Percentiles rank a stretch among this genome's conserved stretches.
These are phyloP conservation scores for Abrostola triplasia DNA, from an alignment of 2,888 invertebrate species.

Conservation along the genomic window DNA sequence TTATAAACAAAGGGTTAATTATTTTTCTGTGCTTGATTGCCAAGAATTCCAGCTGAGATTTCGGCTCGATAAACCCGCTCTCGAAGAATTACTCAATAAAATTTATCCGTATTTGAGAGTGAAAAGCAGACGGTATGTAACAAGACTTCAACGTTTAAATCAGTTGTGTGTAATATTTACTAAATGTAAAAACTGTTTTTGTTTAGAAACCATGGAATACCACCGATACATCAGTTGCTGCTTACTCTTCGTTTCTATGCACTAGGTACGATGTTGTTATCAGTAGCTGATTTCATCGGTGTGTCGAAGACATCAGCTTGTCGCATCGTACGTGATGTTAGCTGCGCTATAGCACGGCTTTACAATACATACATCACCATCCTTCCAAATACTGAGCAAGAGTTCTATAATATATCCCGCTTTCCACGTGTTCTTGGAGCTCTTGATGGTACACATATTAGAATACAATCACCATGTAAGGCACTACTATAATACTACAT, in stretches of 20 bases:
- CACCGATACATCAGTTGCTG: background rate
- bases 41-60: background rate
- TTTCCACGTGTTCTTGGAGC: constrained; percentile 4
- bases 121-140: background rate
- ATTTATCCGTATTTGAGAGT: background rate
- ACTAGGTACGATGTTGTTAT: background rate
- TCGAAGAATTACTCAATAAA: background rate
- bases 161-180: background rate
- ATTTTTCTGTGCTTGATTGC: too few species aligned
- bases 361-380: background rate
- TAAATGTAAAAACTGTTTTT: background rate
- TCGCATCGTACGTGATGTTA: background rate
- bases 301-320: constrained; percentile 1
- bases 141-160: background rate
- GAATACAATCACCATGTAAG: background rate
- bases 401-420: background rate
- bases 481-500: background rate
- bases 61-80: background rate
- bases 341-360: constrained; percentile 5
- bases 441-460: constrained; percentile 3
- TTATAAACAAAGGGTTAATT: too few species aligned
- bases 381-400: constrained; percentile 1
- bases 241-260: constrained; percentile 4
- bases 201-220: background rate
- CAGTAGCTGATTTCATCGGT: constrained; percentile 3